Conservation (phyloP, 2,113 vertebrate species). For the Cheilinus undulatus region DNA sequence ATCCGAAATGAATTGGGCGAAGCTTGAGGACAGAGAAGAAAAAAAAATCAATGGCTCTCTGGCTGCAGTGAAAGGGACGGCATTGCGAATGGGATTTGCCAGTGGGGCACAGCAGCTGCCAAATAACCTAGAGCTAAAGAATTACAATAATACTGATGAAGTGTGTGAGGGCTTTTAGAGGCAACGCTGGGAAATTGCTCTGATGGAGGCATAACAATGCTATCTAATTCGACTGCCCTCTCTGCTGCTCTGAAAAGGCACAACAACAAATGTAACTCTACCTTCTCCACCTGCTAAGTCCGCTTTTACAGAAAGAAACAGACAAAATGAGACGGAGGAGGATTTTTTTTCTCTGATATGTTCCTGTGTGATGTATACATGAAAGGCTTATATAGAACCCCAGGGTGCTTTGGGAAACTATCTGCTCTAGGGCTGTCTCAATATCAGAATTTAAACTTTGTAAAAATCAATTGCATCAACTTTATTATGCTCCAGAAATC, state of each 20-base stretch:
- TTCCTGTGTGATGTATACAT: conserved; percentile 18
- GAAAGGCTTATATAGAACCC: conserved; percentile 27
- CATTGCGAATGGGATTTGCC: conserved; percentile 95
- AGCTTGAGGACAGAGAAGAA: conserved; percentile 90
- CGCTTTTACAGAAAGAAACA: conserved; percentile 19
- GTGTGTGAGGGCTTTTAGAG: conserved; percentile 91
- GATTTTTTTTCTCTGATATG: neutral
- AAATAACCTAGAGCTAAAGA: conserved; percentile 95
- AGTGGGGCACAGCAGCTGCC: conserved; percentile 97
- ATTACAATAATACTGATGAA: conserved; percentile 98
- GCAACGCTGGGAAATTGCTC: conserved; percentile 89
- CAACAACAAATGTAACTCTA: conserved; percentile 60
- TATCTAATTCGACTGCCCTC: conserved; percentile 81
- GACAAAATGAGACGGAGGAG: conserved; percentile 3
- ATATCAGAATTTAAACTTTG: too few species aligned
- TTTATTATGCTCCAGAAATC: too few species aligned
- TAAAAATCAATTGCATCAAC: too few species aligned
- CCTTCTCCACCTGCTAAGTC: conserved; percentile 28
- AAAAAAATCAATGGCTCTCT: conserved; percentile 93
- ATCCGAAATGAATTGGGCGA: conserved; percentile 91
- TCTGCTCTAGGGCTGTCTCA: too few species aligned
- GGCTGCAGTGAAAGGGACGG: conserved; percentile 91
- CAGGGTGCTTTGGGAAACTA: conserved; percentile 35
- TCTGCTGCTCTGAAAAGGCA: conserved; percentile 73
- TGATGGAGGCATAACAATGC: conserved; percentile 89